Evolutionary conservation across 2,797 vertebrate genomes (phyloP).

Genomic region (Sebastes hubbsi): DNA sequence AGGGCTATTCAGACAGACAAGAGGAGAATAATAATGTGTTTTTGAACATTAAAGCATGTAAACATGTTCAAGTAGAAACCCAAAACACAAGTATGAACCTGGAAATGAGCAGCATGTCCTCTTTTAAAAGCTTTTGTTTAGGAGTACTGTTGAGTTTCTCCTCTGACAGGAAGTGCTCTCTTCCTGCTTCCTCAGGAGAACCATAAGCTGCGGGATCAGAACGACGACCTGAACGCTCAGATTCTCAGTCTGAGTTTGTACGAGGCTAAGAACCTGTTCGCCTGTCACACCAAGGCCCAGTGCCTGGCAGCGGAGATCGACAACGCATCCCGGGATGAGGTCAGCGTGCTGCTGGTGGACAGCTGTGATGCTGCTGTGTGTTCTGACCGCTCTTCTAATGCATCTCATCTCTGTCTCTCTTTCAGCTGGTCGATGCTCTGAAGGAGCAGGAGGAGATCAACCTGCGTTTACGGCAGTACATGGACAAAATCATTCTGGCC

Average conservation of each 20-base stretch:
- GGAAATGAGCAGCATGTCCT: neutral
- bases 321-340: conserved; percentile 96
- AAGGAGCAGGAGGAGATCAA: conserved; percentile 98
- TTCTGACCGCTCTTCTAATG: neutral
- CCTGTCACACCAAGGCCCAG: conserved; percentile 95
- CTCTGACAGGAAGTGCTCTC: neutral
- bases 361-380: neutral
- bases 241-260: conserved; percentile 97
- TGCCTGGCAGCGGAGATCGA: conserved; percentile 98
- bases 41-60: neutral
- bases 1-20: neutral
- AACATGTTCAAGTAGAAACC: neutral
- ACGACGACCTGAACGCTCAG: conserved; percentile 96
- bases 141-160: too few species aligned
- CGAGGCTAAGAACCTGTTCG: conserved; percentile 95
- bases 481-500: conserved; percentile 98
- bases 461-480: conserved; percentile 93
- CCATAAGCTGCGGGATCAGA: conserved; percentile 94
- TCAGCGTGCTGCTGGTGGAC: conserved; percentile 53
- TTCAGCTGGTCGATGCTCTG: conserved; percentile 93
- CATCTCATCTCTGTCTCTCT: neutral
- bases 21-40: neutral
- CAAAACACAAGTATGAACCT: neutral
- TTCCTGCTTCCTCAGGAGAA: conserved; percentile 85
- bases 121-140: neutral